Evolutionary conservation across 2,888 invertebrate species (phyloP).

Genomic region (Dicyrtomina minuta): DNA sequence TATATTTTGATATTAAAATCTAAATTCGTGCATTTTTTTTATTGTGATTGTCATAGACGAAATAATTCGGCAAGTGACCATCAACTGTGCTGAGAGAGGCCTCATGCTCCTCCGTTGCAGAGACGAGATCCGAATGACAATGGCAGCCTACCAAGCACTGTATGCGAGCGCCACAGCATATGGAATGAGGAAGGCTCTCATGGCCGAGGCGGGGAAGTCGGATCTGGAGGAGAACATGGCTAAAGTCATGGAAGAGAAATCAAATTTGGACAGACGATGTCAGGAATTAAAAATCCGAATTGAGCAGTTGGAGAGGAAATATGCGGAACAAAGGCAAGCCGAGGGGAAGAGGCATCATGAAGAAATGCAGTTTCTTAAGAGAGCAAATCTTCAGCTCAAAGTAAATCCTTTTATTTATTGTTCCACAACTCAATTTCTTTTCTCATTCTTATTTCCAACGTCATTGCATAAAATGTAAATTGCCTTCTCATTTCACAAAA

Average conservation of each 20-base stretch:
- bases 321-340: conserved; percentile 78
- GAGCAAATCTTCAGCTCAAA: conserved; percentile 91
- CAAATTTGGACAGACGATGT: conserved; percentile 66
- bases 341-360: conserved; percentile 91
- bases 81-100: conserved; percentile 95
- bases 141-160: conserved; percentile 93
- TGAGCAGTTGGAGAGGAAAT: conserved; percentile 79
- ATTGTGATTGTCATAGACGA: conserved; percentile 63
- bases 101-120: conserved; percentile 86
- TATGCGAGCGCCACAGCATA: conserved; percentile 98
- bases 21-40: neutral
- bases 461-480: too few relatives aligned
- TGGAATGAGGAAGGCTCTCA: conserved; percentile 95
- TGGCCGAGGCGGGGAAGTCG: conserved; percentile 58
- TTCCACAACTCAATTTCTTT: too few relatives aligned
- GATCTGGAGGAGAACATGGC: conserved; percentile 68
- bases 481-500: neutral
- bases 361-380: conserved; percentile 86
- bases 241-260: conserved; percentile 67
- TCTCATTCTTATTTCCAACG: too few relatives aligned
- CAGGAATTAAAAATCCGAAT: conserved; percentile 69
- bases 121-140: conserved; percentile 94
- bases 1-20: too few relatives aligned
- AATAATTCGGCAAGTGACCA: conserved; percentile 89
- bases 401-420: conserved; percentile 57